A percentile compares a stretch with the other conserved stretches of the same genome.
Evolutionary conservation across 2,113 vertebrate genomes (phyloP).

Genomic region (Galeopterus variegatus): DNA sequence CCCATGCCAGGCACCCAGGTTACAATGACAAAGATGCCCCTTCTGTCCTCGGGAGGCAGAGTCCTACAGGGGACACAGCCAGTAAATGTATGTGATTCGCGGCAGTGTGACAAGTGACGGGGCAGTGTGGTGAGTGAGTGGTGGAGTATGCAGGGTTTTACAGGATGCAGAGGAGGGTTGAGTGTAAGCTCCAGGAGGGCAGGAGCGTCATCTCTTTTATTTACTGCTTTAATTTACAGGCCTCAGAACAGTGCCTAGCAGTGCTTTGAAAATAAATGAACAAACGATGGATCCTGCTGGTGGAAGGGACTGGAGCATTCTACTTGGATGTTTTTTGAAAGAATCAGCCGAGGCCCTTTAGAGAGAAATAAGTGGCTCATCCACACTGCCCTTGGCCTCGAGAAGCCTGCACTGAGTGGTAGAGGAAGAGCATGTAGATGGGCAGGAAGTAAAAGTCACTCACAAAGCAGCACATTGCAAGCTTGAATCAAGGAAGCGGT

Average conservation of each 20-base stretch:
- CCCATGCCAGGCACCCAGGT: background rate
- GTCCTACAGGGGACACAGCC: accelerated
- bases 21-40: background rate
- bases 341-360: background rate
- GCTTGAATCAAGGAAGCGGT: background rate
- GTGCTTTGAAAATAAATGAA: background rate
- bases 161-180: no score
- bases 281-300: background rate
- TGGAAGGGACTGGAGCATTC: background rate
- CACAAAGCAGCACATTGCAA: background rate
- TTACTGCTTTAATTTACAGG: background rate
- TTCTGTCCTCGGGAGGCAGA: background rate
- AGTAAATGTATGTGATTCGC: no score
- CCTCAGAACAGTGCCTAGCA: background rate
- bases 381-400: background rate
- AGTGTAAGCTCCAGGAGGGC: accelerated
- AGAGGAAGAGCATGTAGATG: background rate
- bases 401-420: background rate
- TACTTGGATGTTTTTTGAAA: background rate
- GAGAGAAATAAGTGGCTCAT: background rate
- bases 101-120: no score
- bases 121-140: no score
- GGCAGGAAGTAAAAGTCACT: background rate
- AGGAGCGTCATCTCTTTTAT: background rate
- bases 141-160: no score